Conservation (phyloP, 2,113 vertebrate genomes). For the Oplegnathus fasciatus region DNA sequence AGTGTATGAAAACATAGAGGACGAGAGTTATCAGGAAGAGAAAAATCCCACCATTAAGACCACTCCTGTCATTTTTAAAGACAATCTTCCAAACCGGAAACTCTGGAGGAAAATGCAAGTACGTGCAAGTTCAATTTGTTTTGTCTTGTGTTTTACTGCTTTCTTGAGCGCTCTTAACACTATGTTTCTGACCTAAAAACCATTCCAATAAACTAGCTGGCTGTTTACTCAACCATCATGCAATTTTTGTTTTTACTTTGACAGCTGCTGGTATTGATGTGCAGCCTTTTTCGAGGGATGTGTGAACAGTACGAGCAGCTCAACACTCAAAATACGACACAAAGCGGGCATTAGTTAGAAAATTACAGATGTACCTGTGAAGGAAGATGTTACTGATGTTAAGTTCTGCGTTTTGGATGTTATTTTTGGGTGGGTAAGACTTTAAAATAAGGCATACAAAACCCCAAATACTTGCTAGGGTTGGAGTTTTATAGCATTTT, state of each 20-base stretch:
- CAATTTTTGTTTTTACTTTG: slow-evolving; percentile 19
- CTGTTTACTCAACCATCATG: slow-evolving; percentile 27
- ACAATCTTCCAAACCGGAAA: slow-evolving; percentile 11
- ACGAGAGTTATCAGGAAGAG: not conserved
- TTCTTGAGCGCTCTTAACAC: slow-evolving; percentile 2
- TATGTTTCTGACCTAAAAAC: slow-evolving; percentile 34
- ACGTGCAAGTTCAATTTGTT: too few species aligned
- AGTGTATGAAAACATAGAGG: not conserved
- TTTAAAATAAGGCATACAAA: not conserved
- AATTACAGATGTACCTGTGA: slow-evolving; percentile 11
- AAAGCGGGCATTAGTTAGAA: not conserved
- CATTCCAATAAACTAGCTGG: slow-evolving; percentile 19
- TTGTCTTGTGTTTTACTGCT: slow-evolving; percentile 16
- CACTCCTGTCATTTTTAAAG: not conserved
- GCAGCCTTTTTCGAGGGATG: not conserved
- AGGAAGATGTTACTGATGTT: not conserved
- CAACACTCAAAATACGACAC: slow-evolving; percentile 8
- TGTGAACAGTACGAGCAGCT: slow-evolving; percentile 22
- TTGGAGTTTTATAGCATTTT: not conserved
- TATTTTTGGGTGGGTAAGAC: not conserved
- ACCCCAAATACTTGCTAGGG: too few species aligned
- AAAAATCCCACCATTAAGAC: not conserved
- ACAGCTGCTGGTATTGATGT: slow-evolving; percentile 25
- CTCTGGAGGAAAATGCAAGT: not conserved
- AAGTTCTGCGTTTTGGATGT: not conserved